Evolutionary conservation across 1,140 invertebrate genomes (phyloP).

Genomic region (Gonatopus flavifemur): DNA sequence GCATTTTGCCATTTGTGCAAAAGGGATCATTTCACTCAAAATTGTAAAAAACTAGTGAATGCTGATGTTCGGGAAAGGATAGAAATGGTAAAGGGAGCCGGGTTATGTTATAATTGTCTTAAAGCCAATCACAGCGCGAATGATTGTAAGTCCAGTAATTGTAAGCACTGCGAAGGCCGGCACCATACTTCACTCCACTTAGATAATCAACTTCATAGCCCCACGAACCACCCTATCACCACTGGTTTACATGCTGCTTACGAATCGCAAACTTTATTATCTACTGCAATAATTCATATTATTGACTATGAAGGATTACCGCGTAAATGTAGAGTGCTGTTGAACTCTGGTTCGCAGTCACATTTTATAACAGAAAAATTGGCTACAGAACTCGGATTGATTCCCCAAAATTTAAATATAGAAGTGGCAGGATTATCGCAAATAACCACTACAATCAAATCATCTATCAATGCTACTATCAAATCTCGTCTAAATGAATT

Average conservation of each 20-base stretch:
- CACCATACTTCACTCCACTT: background rate
- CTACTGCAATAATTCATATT: background rate
- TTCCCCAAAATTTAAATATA: too few relatives aligned
- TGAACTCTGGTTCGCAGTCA: background rate
- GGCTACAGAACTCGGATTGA: background rate
- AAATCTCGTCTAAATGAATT: background rate
- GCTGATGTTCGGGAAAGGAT: background rate
- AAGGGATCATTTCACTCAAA: background rate
- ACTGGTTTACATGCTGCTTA: background rate
- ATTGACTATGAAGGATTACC: background rate
- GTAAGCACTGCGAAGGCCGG: background rate
- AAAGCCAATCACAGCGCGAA: background rate
- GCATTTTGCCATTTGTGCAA: slow-evolving; percentile 3
- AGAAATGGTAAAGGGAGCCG: background rate
- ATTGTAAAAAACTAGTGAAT: background rate
- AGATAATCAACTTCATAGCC: background rate
- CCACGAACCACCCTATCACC: background rate
- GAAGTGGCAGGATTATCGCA: too few relatives aligned
- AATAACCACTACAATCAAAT: background rate
- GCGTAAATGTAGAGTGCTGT: background rate
- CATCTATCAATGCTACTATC: background rate
- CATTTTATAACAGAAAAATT: background rate
- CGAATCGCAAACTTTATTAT: background rate
- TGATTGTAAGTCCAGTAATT: too few relatives aligned
- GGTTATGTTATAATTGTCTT: slow-evolving; percentile 1